Evolutionary conservation across 2,113 vertebrate species (phyloP), one percentile per base, ranked within the genome.

Genomic region (Apodemus speciosus): DNA sequence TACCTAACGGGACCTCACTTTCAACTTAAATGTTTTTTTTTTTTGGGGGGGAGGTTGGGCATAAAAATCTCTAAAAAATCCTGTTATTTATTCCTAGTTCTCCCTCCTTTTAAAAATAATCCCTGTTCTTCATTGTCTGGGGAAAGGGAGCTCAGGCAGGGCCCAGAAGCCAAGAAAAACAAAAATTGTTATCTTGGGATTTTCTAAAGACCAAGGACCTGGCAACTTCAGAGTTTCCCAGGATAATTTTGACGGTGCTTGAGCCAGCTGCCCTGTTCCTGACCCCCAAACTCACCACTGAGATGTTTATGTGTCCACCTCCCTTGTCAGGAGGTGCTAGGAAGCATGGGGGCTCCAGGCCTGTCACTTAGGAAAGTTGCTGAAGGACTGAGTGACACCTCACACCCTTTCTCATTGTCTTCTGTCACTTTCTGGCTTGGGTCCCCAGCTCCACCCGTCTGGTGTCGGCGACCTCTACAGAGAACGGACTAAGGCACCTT

Each of bases 41-140:
- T 60, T 66, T 43, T 71, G 27, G n/a, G n/a, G n/a, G n/a, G n/a
- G n/a, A n/a, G n/a, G n/a, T n/a, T n/a, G n/a, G n/a, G 40, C 68
- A 69, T 79, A 89, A 87, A 94, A 87, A 43, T 49, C 18, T 53
- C 9, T 46, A 86, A 20, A 90, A 83, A 94, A 87, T 4, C 18
- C 53, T 75, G 32, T 71, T 85, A 60, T 58, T 91, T 93, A 73
- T 85, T 79, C 25, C 83, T 75, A 72, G 20, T 75, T 7, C 46
- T 93, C 69, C 30, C n/a, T 94, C 80, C 27, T 90, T 77, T 86
- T 58, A 53, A 94, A 94, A 94, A 89, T n/a, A 93, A 85, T 43
- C 6, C n/a, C 49, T 46, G 38, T 72, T 35, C 51, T 84, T 85
- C 35, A 66, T 21, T 88, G 81, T 53, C 60, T 73, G 56, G 58